Conservation (phyloP, 1,140 invertebrate genomes). For the Triops longicaudatus region DNA sequence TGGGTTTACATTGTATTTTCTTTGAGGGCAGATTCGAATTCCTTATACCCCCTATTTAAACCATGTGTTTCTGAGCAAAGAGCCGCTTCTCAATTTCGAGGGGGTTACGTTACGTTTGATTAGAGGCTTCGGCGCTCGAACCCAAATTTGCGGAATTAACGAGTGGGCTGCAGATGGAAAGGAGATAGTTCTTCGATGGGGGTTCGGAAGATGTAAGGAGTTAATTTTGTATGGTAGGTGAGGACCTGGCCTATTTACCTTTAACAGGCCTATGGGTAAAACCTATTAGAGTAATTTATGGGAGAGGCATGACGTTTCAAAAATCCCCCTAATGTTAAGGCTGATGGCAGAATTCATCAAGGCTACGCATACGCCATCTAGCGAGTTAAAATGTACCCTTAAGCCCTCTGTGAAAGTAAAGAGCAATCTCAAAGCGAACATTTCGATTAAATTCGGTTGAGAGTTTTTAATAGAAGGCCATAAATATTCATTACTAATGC, state of each 20-base stretch:
- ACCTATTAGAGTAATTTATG: background rate
- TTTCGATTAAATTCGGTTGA: too few species aligned
- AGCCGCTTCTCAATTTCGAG: background rate
- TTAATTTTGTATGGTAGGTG: background rate
- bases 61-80: too few species aligned
- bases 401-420: too few species aligned
- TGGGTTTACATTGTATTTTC: too few species aligned
- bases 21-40: too few species aligned
- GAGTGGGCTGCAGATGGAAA: background rate
- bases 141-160: background rate
- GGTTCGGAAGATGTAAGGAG: background rate
- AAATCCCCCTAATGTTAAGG: background rate
- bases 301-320: background rate
- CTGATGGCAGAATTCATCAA: background rate
- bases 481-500: too few species aligned
- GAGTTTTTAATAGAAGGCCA: too few species aligned
- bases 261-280: background rate
- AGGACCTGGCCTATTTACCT: background rate
- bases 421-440: too few species aligned
- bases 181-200: background rate
- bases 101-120: slow-evolving; percentile 2
- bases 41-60: too few species aligned
- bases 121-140: background rate
- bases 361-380: background rate
- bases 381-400: background rate